Evolutionary conservation across 2,888 invertebrate species (phyloP), one percentile per base, ranked within the genome.

Genomic region (Melipona bicolor): DNA sequence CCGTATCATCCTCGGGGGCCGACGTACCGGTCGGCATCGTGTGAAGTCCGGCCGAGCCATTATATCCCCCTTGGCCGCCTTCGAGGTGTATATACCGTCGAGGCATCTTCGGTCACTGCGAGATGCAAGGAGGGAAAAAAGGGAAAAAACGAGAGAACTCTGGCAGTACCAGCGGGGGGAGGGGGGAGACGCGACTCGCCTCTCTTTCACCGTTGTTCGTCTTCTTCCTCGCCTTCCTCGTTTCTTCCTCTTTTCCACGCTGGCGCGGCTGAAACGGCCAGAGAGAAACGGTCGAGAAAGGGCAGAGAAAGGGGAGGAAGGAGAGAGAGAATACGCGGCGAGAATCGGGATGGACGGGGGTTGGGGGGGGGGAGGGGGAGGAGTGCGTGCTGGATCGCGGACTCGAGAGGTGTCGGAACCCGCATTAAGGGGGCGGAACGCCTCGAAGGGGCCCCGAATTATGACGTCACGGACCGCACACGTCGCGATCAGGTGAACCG

Each of bases 381-480:
- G 90, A 90, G 89, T 92, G 92, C 92, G 91, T 92, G 93, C 90
- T 91, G 92, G 92, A 92, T 93, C 90, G 92, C 88, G 87, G 83
- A 90, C 90, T 87, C 89, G 89, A 94, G 90, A 94, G 94, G 94
- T 94, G 94, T 94, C 92, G 94, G 94, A 89, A 91, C 92, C 92
- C 93, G 91, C 93, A 94, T 94, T 94, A 94, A 95, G 92, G 93
- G 94, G 94, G 94, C 94, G 94, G 93, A 91, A 92, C 93, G 91
- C 92, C 92, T 91, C 91, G 91, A 88, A 93, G 92, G 92, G 93
- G 93, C 89, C 94, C 94, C 94, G 92, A 94, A 94, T 94, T 94
- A 94, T 94, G 94, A 94, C 94, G 94, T 94, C 94, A 94, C 91
- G 90, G 94, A 94, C 94, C 94, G 94, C 94, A 94, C 94, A 94